Percentiles rank a stretch among this genome's conserved stretches.
phyloP scores from a whole-genome alignment of 2,113 vertebrate genomes.

The Oreochromis tanganicae region DNA sequence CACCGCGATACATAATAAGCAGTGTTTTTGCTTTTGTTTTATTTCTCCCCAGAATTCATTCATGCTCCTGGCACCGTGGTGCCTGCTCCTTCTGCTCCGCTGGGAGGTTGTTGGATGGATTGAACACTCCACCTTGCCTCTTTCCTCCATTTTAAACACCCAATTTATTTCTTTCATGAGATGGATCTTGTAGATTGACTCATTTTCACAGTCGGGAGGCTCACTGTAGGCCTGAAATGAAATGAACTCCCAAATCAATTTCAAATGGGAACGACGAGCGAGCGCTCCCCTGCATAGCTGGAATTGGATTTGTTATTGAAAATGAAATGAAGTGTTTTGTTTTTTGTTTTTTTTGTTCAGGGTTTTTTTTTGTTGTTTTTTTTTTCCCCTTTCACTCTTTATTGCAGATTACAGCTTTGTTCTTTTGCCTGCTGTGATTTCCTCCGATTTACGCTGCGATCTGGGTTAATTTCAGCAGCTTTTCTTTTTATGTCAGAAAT shows the following conservation, averaged over 20 bases:
- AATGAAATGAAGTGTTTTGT: constrained; percentile 77
- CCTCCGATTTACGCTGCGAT: constrained; percentile 77
- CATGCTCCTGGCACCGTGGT: constrained; percentile 40
- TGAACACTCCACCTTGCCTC: constrained; percentile 43
- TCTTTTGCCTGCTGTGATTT: constrained; percentile 62
- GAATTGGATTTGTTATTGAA: constrained; percentile 80
- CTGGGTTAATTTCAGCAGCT: constrained; percentile 73
- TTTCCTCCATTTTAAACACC: constrained; percentile 78
- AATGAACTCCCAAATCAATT: constrained; percentile 93
- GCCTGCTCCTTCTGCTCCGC: constrained; percentile 33
- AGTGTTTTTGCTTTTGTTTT: constrained; percentile 59
- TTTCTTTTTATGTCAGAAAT: constrained; percentile 86
- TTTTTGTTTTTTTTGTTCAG: neutral
- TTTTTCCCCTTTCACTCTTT: constrained; percentile 46
- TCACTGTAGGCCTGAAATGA: constrained; percentile 87
- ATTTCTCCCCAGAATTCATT: constrained; percentile 58
- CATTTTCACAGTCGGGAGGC: constrained; percentile 96
- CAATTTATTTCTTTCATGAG: constrained; percentile 94
- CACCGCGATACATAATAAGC: constrained; percentile 56
- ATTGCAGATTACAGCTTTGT: constrained; percentile 49
- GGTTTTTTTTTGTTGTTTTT: fast-evolving
- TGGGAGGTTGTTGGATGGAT: constrained; percentile 49
- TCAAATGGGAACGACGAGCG: constrained; percentile 85
- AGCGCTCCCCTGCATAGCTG: constrained; percentile 71
- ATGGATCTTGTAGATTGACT: constrained; percentile 97